These are phyloP conservation scores for Drosophila miranda DNA, from an alignment of 1,140 invertebrate species.

Conservation along the genomic window DNA sequence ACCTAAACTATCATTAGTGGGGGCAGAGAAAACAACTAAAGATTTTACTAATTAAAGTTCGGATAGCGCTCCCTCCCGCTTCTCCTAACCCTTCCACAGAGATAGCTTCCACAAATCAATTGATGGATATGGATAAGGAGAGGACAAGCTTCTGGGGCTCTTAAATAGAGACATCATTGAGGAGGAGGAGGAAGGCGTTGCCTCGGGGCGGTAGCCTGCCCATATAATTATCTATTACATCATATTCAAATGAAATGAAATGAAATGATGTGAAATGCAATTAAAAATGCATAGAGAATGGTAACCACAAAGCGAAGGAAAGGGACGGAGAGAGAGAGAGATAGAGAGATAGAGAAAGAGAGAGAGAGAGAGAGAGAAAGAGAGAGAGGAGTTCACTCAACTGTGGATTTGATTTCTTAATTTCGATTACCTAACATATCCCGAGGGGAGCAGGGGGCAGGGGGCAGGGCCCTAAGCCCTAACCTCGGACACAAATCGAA, in stretches of 20 bases:
- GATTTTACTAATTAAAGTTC: conserved; percentile 35
- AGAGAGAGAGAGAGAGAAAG: too few relatives aligned
- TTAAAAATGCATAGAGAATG: conserved; percentile 60
- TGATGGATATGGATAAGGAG: conserved; percentile 25
- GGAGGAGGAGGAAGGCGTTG: conserved; percentile 12
- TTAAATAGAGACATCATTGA: conserved; percentile 12
- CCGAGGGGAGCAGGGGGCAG: neutral
- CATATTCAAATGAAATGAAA: conserved; percentile 73
- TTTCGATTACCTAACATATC: conserved; percentile 76
- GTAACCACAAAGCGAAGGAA: neutral
- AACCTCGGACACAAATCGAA: conserved; percentile 34
- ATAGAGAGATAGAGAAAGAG: too few relatives aligned
- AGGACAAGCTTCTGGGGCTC: conserved; percentile 27
- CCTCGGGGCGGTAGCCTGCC: conserved; percentile 41
- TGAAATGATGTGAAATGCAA: conserved; percentile 58
- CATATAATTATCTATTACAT: conserved; percentile 76
- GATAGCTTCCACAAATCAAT: conserved; percentile 20
- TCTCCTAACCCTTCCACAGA: neutral
- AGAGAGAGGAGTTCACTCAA: conserved; percentile 63
- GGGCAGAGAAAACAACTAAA: neutral
- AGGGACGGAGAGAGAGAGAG: neutral
- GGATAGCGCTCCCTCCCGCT: conserved; percentile 7
- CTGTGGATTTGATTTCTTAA: conserved; percentile 73
- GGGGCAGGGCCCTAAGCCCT: conserved; percentile 10
- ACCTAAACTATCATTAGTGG: conserved; percentile 42